phyloP scores from a whole-genome alignment of 2,797 vertebrate species.

The Phaenicophaeus curvirostris region DNA sequence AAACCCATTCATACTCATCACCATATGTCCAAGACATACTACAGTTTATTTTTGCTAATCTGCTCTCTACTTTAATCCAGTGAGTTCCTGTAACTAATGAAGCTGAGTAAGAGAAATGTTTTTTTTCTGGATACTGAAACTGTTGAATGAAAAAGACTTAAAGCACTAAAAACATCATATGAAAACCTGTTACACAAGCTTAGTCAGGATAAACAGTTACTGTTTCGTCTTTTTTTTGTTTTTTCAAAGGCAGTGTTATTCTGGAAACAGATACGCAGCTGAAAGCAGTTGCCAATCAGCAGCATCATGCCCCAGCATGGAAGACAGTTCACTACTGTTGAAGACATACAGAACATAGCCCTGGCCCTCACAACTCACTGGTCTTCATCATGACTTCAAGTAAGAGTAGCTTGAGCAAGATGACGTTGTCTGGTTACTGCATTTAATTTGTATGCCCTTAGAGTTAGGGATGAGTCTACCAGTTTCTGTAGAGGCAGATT shows the following conservation, averaged over 20 bases:
- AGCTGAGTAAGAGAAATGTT: constrained; percentile 18
- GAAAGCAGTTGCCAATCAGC: neutral
- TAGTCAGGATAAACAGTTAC: neutral
- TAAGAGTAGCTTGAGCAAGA: neutral
- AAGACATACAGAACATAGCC: neutral
- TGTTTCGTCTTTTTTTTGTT: neutral
- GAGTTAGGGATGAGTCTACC: neutral
- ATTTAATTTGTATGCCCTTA: neutral
- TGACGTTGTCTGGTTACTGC: neutral
- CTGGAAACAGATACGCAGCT: neutral
- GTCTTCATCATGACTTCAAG: neutral
- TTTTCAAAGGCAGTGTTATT: neutral
- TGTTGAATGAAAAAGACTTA: neutral
- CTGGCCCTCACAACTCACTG: neutral
- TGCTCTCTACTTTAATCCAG: constrained; percentile 49
- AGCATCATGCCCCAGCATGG: rapidly evolving
- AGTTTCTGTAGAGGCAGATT: neutral
- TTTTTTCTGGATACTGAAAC: neutral
- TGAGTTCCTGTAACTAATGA: constrained; percentile 55
- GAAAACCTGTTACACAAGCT: constrained; percentile 29
- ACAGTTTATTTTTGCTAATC: constrained; percentile 62
- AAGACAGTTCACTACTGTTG: neutral
- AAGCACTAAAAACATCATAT: neutral
- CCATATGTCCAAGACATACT: constrained; percentile 47
- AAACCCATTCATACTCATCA: constrained; percentile 1